A percentile compares a stretch with the other conserved stretches of the same genome.
These are phyloP conservation scores for Daboia siamensis DNA, from an alignment of 2,113 vertebrate genomes.

Conservation along the genomic window DNA sequence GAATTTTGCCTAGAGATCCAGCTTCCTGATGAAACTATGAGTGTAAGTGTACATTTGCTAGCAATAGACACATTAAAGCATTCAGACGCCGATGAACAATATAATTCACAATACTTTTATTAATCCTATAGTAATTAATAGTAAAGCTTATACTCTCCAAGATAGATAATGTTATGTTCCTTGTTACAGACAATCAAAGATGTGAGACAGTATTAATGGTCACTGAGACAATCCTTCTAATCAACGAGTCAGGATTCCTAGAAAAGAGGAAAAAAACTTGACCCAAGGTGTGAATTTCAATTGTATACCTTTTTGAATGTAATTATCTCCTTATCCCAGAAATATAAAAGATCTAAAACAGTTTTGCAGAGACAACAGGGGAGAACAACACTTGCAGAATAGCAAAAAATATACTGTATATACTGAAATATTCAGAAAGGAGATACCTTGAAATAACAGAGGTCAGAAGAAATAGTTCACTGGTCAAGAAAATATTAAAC, in stretches of 20 bases:
- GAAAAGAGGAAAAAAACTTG: neutral
- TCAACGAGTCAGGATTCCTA: neutral
- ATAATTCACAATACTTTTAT: neutral
- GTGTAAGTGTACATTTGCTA: neutral
- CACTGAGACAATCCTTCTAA: neutral
- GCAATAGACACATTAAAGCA: neutral
- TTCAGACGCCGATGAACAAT: neutral
- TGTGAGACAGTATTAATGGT: neutral
- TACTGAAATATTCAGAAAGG: neutral
- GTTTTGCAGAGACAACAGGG: neutral
- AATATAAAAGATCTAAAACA: neutral
- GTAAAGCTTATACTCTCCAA: neutral
- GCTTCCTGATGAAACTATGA: neutral
- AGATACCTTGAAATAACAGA: neutral
- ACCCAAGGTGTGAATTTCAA: neutral
- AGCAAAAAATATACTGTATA: neutral
- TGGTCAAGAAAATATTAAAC: neutral
- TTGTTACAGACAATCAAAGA: neutral
- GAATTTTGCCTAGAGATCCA: neutral
- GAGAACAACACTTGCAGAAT: neutral
- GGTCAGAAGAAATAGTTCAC: neutral
- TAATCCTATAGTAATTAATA: neutral
- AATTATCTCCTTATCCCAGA: neutral
- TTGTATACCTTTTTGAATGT: neutral
- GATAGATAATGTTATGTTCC: neutral